Evolutionary conservation across 1,140 invertebrate species (phyloP).

Genomic region (Pseudomyrmex pallidus): DNA sequence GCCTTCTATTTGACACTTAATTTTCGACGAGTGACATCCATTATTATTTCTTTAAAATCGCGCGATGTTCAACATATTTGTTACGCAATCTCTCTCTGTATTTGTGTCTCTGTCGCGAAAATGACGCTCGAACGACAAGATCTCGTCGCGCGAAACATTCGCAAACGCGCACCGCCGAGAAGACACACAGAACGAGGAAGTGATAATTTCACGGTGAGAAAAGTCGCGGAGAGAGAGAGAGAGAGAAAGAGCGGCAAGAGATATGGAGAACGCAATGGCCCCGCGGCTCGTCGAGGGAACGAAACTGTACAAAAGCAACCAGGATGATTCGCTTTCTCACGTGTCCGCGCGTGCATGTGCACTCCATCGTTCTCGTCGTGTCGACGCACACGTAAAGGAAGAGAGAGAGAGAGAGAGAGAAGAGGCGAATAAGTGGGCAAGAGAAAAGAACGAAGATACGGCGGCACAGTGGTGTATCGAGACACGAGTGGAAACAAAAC

Average conservation of each 20-base stretch:
- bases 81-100: no score
- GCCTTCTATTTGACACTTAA: no score
- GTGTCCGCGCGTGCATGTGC: conserved; percentile 45
- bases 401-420: conserved; percentile 28
- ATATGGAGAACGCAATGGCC: conserved; percentile 19
- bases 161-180: not conserved
- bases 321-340: conserved; percentile 65
- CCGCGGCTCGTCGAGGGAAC: conserved; percentile 52
- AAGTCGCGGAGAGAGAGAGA: conserved; percentile 16
- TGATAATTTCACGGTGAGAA: conserved; percentile 63
- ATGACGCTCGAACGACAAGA: not conserved
- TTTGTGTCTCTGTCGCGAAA: not conserved
- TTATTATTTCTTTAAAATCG: not conserved
- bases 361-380: conserved; percentile 11
- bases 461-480: conserved; percentile 37
- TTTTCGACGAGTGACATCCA: no score
- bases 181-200: conserved; percentile 52
- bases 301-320: conserved; percentile 54
- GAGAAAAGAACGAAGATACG: conserved; percentile 41
- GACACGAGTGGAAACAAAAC: conserved; percentile 64
- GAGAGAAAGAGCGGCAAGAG: not conserved
- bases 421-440: conserved; percentile 12
- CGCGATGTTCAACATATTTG: no score
- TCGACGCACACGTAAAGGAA: conserved; percentile 21
- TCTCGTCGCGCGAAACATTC: not conserved